These are phyloP conservation scores for Eupithecia dodoneata DNA, from an alignment of 2,888 invertebrate species.

Conservation along the genomic window DNA sequence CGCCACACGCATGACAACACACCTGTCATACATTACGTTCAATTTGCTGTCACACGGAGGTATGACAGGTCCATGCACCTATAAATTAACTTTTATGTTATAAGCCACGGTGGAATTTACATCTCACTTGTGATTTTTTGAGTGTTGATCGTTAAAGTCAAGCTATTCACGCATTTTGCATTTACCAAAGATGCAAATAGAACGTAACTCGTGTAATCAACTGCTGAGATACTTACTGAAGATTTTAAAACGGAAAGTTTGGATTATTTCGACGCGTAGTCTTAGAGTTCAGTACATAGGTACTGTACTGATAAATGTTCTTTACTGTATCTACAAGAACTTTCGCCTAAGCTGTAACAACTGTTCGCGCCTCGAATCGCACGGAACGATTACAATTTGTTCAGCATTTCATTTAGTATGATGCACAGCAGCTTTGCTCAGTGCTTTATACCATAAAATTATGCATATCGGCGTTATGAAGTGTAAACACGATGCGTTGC, in stretches of 20 bases:
- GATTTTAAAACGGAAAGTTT: background rate
- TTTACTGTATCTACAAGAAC: background rate
- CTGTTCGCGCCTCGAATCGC: slow-evolving; percentile 11
- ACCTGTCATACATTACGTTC: slow-evolving; percentile 55
- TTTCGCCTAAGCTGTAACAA: background rate
- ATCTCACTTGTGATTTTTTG: background rate
- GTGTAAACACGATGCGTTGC: slow-evolving; percentile 54
- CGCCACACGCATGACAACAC: slow-evolving; percentile 53
- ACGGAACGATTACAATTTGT: slow-evolving; percentile 22
- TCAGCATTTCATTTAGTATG: slow-evolving; percentile 15
- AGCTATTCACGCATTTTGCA: background rate
- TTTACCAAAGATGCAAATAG: background rate
- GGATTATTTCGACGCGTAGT: background rate
- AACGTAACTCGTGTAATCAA: background rate
- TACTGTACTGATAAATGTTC: background rate
- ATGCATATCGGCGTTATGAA: slow-evolving; percentile 48
- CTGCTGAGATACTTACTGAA: background rate
- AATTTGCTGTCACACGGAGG: slow-evolving; percentile 31
- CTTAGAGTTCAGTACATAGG: background rate
- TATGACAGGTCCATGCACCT: slow-evolving; percentile 25
- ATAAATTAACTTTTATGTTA: background rate
- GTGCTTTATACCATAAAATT: slow-evolving; percentile 41
- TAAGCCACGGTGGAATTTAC: background rate
- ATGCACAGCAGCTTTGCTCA: slow-evolving; percentile 21
- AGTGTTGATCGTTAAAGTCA: background rate